These are phyloP conservation scores for Drosophila novamexicana DNA, from an alignment of 1,140 invertebrate species.

Conservation along the genomic window DNA sequence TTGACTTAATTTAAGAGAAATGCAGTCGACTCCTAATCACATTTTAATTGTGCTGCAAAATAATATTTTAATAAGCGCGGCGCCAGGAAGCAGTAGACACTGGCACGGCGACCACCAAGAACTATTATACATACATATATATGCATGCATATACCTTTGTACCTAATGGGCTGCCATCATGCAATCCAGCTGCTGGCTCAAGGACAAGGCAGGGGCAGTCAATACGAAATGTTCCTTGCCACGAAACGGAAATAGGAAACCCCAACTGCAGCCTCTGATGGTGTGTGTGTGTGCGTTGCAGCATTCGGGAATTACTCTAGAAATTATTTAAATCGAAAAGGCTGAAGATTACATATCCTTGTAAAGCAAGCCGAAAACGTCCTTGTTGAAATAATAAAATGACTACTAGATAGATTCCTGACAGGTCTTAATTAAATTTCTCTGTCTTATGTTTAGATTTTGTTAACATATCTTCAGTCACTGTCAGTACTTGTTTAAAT, in stretches of 20 bases:
- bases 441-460: no score
- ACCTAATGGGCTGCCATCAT: slow-evolving; percentile 72
- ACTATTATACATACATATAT: slow-evolving; percentile 21
- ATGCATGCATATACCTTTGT: not conserved
- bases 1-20: slow-evolving; percentile 51
- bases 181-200: slow-evolving; percentile 52
- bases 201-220: slow-evolving; percentile 34
- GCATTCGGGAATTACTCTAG: slow-evolving; percentile 5
- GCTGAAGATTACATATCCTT: not conserved
- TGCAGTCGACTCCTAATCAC: slow-evolving; percentile 59
- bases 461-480: no score
- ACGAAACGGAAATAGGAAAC: slow-evolving; percentile 13
- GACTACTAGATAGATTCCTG: no score
- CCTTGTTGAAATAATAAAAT: no score
- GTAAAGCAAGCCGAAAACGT: not conserved
- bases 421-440: no score
- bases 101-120: slow-evolving; percentile 30
- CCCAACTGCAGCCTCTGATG: slow-evolving; percentile 22
- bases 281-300: not conserved
- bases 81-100: slow-evolving; percentile 57
- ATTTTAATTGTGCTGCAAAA: slow-evolving; percentile 77
- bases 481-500: no score
- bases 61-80: slow-evolving; percentile 80
- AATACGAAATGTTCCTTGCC: slow-evolving; percentile 13
- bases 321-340: not conserved